Evolutionary conservation across 2,888 invertebrate species (phyloP).

Genomic region (Melolontha melolontha): DNA sequence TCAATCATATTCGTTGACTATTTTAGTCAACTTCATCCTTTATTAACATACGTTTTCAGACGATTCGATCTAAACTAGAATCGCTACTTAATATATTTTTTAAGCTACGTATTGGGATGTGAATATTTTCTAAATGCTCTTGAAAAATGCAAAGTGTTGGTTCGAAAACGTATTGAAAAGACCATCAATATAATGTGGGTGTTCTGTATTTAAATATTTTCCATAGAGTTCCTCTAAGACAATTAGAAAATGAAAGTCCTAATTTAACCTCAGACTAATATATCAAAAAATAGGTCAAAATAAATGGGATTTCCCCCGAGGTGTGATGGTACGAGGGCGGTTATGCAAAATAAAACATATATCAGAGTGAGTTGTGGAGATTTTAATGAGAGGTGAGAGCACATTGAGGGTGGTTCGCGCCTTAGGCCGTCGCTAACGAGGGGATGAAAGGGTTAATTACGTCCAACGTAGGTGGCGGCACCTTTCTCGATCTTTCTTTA

Average conservation of each 20-base stretch:
- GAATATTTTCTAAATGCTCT: too few relatives aligned
- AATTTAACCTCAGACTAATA: conserved; percentile 40
- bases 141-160: too few relatives aligned
- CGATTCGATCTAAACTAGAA: too few relatives aligned
- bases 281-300: conserved; percentile 36
- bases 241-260: conserved; percentile 33
- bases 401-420: conserved; percentile 59
- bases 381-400: conserved; percentile 58
- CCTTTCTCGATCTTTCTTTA: conserved; percentile 14
- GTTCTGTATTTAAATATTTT: conserved; percentile 7
- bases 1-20: too few relatives aligned
- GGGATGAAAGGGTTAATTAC: conserved; percentile 60
- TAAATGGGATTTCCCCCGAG: conserved; percentile 37
- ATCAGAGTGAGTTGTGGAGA: conserved; percentile 54
- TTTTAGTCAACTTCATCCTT: too few relatives aligned
- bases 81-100: too few relatives aligned
- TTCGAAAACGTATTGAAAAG: too few relatives aligned
- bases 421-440: conserved; percentile 59
- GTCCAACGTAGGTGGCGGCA: conserved; percentile 50
- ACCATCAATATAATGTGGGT: conserved; percentile 10
- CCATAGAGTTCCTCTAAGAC: conserved; percentile 10
- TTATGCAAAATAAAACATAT: conserved; percentile 53
- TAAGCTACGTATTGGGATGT: too few relatives aligned
- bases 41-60: too few relatives aligned
- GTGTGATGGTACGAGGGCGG: conserved; percentile 46